Evolutionary conservation across 2,888 invertebrate genomes (phyloP), one percentile per base, ranked within the genome.

Genomic region (Tanytarsus gracilentus): DNA sequence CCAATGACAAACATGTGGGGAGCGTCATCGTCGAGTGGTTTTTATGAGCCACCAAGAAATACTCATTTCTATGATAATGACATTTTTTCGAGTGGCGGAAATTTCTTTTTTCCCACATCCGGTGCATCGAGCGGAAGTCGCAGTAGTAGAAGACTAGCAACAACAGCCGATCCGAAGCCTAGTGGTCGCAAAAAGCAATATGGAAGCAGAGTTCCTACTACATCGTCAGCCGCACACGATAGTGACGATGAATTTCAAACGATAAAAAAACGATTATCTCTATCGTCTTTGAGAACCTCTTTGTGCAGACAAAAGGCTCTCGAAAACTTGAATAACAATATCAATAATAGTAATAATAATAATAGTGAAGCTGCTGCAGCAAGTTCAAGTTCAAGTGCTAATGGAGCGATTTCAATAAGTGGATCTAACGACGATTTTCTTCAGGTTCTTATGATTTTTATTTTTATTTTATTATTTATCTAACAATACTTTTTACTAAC

Each of bases 241-340:
- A 50, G 50, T n/a, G 58, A 58, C 23, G 58, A 58, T 44, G 33
- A 26, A 7, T 40, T 36, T 55, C 21, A 25, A 23, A 21, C 25
- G 27, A 48, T 44, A 8, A 58, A 58, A 23, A 58, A 58, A 14
- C 48, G 60, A 14, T 50, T 60, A 25, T 60, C 60, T 11, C 18
- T 60, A 7, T 25, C 49, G 0, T 30, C 60, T 14, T 30, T 60
- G 2, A 14, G 60, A 26, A 60, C 16, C 16, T 50, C 60, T 7
- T 29, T 60, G 7, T 60, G 60, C 33, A 26, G 60, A 33, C 60
- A 60, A 26, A 60, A 60, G 48, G 60, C 36, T 29, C 27, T 58
- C 29, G 58, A 58, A 18, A 58, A 58, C 33, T 60, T 60, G 16
- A 50, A 60, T 18, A 60, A 60, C 36, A n/a, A n/a, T n/a, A n/a